Conservation (phyloP, 2,888 invertebrate genomes). For the Diaperis boleti region DNA sequence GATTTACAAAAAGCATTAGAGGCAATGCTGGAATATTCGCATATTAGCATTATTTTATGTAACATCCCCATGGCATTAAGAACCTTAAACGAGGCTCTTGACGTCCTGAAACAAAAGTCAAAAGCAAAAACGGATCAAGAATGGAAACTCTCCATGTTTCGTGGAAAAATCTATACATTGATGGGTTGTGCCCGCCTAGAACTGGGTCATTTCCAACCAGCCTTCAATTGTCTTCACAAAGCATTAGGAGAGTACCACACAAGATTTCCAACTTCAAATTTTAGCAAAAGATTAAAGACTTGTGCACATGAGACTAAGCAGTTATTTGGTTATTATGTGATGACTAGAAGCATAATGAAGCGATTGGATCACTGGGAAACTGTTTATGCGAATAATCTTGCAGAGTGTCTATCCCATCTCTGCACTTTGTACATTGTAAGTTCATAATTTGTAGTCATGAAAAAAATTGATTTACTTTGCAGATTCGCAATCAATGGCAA, state of each 20-base stretch:
- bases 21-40: conserved; percentile 71
- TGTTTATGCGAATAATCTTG: conserved; percentile 66
- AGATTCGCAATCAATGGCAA: conserved; percentile 60
- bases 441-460: too few relatives aligned
- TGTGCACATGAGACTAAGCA: conserved; percentile 57
- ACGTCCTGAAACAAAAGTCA: conserved; percentile 21
- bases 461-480: too few relatives aligned
- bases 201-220: conserved; percentile 63
- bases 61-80: conserved; percentile 72
- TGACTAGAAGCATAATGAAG: conserved; percentile 53
- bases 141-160: conserved; percentile 63
- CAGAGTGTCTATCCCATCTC: conserved; percentile 65
- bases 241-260: conserved; percentile 65
- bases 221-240: conserved; percentile 59
- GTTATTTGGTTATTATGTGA: conserved; percentile 57
- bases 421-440: conserved; percentile 64
- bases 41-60: conserved; percentile 68
- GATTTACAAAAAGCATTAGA: conserved; percentile 63
- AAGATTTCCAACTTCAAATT: conserved; percentile 66
- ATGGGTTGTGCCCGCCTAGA: conserved; percentile 65
- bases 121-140: conserved; percentile 55
- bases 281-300: too few relatives aligned
- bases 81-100: conserved; percentile 59
- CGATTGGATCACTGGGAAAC: conserved; percentile 59
- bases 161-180: conserved; percentile 65